Evolutionary conservation across 2,888 invertebrate genomes (phyloP).

Genomic region (Spatulosminthurus flaviceps): DNA sequence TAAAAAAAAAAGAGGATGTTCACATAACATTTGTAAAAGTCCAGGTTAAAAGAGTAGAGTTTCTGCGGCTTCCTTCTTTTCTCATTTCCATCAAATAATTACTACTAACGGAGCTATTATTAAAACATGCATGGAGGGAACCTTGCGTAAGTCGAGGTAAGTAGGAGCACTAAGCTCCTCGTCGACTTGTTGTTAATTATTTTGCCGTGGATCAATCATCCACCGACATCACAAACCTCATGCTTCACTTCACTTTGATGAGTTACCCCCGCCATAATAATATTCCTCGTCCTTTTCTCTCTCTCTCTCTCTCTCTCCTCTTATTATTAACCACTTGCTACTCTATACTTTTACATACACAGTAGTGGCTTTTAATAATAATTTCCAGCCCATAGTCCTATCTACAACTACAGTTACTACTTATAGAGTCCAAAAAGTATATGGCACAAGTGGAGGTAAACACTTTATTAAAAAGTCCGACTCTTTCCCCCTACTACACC

Average conservation of each 20-base stretch:
- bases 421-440: no score
- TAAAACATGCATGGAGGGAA: slow-evolving; percentile 1
- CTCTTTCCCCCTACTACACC: no score
- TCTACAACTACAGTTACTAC: no score
- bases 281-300: background rate
- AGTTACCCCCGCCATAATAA: background rate
- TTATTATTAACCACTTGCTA: background rate
- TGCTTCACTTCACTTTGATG: background rate
- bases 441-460: no score
- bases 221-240: slow-evolving; percentile 27
- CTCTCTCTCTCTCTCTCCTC: background rate
- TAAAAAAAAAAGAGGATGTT: no score
- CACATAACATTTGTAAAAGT: no score
- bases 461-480: no score
- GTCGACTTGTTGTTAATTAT: slow-evolving; percentile 29
- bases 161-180: background rate
- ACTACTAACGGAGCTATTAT: slow-evolving; percentile 10
- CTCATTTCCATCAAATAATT: slow-evolving; percentile 31
- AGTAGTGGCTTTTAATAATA: no score
- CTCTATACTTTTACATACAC: no score
- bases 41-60: no score
- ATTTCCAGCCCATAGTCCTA: no score
- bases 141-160: background rate
- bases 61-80: slow-evolving; percentile 29
- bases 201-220: slow-evolving; percentile 33